Evolutionary conservation across 2,797 vertebrate genomes (phyloP), one percentile per base, ranked within the genome.

Genomic region (Vultur gryphus): DNA sequence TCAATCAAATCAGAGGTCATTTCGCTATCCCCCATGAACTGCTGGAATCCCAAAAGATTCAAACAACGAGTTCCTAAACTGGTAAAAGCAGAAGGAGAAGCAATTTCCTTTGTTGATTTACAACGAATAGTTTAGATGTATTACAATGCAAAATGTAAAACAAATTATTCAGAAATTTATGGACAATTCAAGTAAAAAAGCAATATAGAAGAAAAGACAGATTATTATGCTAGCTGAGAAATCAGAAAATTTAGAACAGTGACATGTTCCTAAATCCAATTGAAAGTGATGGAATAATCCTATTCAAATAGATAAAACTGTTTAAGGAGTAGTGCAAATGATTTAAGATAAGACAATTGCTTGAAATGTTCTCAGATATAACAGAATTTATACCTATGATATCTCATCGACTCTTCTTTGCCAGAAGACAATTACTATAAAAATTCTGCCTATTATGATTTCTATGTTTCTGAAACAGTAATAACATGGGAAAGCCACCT

Each of bases 1-100:
- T 99, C 99, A 55, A 99, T 99, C 83, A 99, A 98, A 97, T 99
- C 99, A 41, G 99, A 99, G 44, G 99, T 99, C 99, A 99, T 98
- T 95, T 99, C 99, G 2, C 98, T 99, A 97, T 99, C 99, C 29
- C 99, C 99, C 98, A 99, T 98, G 77, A 99, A 99, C 97, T 99
- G 99, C 97, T 99, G 99, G 97, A 99, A 99, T 92, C 99, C 99
- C 96, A 99, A 96, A 65, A 99, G 98, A 98, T 99, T 99, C 96
- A 99, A 98, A 95, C 99, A 99, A 87, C 99, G 99, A 46, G 99
- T 99, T 80, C 99, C 99, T 97, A 99, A 97, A 97, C 99, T 99
- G 97, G 64, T 82, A 94, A 92, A 96, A 92, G 28, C 41, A 91
- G 57, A 89, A 86, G 65, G 6, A 29, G 44, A 84, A 90, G 10